Percentiles rank a stretch among this genome's conserved stretches.
phyloP scores from a whole-genome alignment of 2,797 vertebrate genomes.

The Aphelocoma californica region DNA sequence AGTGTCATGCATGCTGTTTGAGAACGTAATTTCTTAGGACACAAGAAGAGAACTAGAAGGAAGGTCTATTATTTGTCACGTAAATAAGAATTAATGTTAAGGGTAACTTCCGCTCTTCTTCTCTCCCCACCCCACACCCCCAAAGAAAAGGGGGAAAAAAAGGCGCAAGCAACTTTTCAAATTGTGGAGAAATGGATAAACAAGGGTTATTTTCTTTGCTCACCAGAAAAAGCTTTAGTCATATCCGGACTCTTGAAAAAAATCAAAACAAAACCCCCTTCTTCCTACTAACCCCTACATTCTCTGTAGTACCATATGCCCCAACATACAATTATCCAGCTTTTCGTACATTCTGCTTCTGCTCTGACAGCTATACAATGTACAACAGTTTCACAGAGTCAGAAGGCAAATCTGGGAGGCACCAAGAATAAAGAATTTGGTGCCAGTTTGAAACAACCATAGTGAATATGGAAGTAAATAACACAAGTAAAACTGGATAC shows the following conservation, averaged over 20 bases:
- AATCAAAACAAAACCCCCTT: conserved; percentile 43
- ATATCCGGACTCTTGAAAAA: conserved; percentile 31
- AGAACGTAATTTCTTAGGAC: neutral
- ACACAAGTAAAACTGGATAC: neutral
- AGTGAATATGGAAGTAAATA: conserved; percentile 1
- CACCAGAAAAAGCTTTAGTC: conserved; percentile 10
- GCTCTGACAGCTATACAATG: neutral
- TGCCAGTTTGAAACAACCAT: neutral
- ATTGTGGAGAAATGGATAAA: neutral
- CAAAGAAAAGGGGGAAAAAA: rapidly evolving
- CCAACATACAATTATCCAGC: neutral
- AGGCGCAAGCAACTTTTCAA: neutral
- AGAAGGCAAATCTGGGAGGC: neutral
- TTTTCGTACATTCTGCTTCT: conserved; percentile 19
- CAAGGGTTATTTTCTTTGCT: conserved; percentile 34
- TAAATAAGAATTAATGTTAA: neutral
- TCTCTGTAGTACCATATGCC: conserved; percentile 24
- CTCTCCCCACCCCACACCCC: rapidly evolving
- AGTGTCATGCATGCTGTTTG: neutral
- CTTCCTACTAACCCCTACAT: conserved; percentile 11
- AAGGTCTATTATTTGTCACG: neutral
- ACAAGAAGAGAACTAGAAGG: neutral
- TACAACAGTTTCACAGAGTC: neutral
- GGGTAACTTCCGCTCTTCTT: neutral
- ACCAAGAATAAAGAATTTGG: neutral